phyloP scores from a whole-genome alignment of 1,140 invertebrate genomes.

The Onthophagus taurus region DNA sequence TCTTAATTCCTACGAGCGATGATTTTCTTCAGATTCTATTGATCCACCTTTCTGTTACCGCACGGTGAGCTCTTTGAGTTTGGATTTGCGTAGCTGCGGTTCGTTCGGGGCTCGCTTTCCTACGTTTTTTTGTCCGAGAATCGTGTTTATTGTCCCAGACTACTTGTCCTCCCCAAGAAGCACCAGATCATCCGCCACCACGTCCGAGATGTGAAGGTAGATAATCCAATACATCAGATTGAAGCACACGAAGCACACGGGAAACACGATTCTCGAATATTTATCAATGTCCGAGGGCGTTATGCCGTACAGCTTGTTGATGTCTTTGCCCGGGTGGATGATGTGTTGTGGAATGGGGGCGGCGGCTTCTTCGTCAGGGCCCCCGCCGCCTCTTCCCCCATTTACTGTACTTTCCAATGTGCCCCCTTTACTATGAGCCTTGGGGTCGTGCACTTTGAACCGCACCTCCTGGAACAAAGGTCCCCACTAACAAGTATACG shows the following conservation, averaged over 20 bases:
- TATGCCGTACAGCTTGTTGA: constrained; percentile 81
- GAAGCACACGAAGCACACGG: constrained; percentile 94
- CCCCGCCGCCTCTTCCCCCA: constrained; percentile 54
- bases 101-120: too few species aligned
- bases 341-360: constrained; percentile 65
- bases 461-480: constrained; percentile 83
- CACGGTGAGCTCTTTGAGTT: too few species aligned
- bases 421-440: constrained; percentile 82
- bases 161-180: constrained; percentile 74
- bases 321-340: constrained; percentile 56
- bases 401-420: constrained; percentile 85
- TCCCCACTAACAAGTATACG: constrained; percentile 50
- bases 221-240: constrained; percentile 98
- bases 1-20: too few species aligned
- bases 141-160: too few species aligned
- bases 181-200: constrained; percentile 85
- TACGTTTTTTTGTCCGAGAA: too few species aligned
- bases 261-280: constrained; percentile 91
- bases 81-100: too few species aligned
- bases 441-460: constrained; percentile 88
- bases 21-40: too few species aligned
- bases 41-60: too few species aligned
- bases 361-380: constrained; percentile 53
- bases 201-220: constrained; percentile 90
- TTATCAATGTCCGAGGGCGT: constrained; percentile 95